A percentile compares a stretch with the other conserved stretches of the same genome.
These are phyloP conservation scores for Hypomesus transpacificus DNA, from an alignment of 2,113 vertebrate genomes.

Conservation along the genomic window DNA sequence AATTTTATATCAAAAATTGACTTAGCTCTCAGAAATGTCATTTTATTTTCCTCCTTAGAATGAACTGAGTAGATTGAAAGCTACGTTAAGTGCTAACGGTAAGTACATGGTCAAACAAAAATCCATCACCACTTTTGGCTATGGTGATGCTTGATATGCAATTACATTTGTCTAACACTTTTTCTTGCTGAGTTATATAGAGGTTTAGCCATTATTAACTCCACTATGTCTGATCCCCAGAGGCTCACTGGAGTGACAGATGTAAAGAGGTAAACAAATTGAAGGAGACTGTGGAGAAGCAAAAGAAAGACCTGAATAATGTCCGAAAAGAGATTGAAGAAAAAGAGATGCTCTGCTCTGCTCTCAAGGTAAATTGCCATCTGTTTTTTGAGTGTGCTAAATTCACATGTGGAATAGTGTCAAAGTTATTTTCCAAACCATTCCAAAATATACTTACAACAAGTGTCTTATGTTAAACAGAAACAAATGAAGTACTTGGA, in stretches of 20 bases:
- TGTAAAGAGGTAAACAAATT: slow-evolving; percentile 77
- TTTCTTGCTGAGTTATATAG: background rate
- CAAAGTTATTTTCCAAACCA: background rate
- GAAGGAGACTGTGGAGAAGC: slow-evolving; percentile 79
- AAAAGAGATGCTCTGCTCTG: slow-evolving; percentile 83
- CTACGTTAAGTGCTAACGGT: slow-evolving; percentile 84
- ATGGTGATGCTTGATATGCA: background rate
- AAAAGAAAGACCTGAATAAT: slow-evolving; percentile 79
- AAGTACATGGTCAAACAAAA: slow-evolving; percentile 4
- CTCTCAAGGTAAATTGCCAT: slow-evolving; percentile 78
- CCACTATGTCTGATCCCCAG: slow-evolving; percentile 59
- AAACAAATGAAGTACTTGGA: slow-evolving; percentile 94
- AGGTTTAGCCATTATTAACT: background rate
- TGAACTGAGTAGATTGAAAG: slow-evolving; percentile 82
- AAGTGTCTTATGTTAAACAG: slow-evolving; percentile 56
- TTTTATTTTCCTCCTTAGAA: slow-evolving; percentile 75
- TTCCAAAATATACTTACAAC: background rate
- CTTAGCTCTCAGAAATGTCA: background rate
- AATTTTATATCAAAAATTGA: too few relatives aligned
- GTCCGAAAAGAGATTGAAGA: slow-evolving; percentile 77
- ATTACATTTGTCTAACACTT: background rate
- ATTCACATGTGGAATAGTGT: background rate
- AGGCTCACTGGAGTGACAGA: slow-evolving; percentile 81
- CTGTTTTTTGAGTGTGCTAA: background rate
- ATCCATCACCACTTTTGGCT: background rate